Percentiles rank a stretch among this genome's conserved stretches.
Evolutionary conservation across 1,140 invertebrate species (phyloP).

Genomic region (Drosophila orosa): DNA sequence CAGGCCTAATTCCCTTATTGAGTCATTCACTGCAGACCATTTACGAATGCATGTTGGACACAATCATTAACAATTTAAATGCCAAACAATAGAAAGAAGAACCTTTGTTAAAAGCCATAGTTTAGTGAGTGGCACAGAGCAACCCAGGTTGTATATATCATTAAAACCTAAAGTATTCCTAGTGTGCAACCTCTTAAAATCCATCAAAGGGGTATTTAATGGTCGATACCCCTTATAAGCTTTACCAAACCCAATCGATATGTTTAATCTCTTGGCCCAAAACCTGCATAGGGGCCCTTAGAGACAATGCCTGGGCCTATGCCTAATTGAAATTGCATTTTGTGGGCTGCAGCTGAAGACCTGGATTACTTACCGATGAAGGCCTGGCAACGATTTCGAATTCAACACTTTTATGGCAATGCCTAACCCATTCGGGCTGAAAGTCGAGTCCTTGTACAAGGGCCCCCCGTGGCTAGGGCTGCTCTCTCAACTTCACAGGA

Average conservation of each 20-base stretch:
- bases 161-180: background rate
- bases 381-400: conserved; percentile 2
- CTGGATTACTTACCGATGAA: background rate
- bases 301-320: background rate
- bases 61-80: background rate
- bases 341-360: conserved; percentile 18
- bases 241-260: background rate
- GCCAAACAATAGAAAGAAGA: background rate
- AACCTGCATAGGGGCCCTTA: background rate
- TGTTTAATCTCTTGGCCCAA: background rate
- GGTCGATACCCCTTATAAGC: background rate
- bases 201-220: background rate
- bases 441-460: background rate
- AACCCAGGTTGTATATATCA: background rate
- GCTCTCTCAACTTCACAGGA: conserved; percentile 37
- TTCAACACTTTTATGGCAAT: conserved; percentile 18
- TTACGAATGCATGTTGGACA: background rate
- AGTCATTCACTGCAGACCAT: background rate
- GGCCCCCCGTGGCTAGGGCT: conserved; percentile 9
- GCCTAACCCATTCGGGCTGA: background rate
- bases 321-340: conserved; percentile 22
- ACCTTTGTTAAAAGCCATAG: background rate
- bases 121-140: background rate
- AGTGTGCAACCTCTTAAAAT: no score
- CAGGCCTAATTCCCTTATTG: background rate